phyloP scores from a whole-genome alignment of 2,888 invertebrate genomes.

The Rhagophthalmus giganteus region DNA sequence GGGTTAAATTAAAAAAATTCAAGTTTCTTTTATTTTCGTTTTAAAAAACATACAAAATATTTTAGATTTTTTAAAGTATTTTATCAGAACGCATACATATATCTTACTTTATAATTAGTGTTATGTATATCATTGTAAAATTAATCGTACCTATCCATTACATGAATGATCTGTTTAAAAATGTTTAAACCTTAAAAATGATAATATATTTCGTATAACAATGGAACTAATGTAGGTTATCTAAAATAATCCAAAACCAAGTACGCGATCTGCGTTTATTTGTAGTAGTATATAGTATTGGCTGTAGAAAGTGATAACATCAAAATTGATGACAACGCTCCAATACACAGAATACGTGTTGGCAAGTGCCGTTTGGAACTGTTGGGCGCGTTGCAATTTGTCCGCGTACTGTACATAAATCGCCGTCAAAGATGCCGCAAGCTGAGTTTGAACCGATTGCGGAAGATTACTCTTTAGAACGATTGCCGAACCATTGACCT shows the following conservation, averaged over 20 bases:
- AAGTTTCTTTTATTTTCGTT: too few relatives aligned
- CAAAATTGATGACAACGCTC: slow-evolving; percentile 12
- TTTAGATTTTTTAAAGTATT: too few relatives aligned
- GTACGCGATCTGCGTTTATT: slow-evolving; percentile 6
- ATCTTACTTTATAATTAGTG: too few relatives aligned
- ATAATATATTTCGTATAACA: too few relatives aligned
- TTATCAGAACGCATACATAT: too few relatives aligned
- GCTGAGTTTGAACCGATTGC: background rate
- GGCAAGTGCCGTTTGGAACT: background rate
- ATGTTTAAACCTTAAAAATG: too few relatives aligned
- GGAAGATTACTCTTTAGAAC: background rate
- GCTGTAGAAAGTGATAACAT: slow-evolving; percentile 8
- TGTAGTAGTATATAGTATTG: slow-evolving; percentile 13
- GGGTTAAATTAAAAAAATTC: too few relatives aligned
- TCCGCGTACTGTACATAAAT: background rate
- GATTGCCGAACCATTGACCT: background rate
- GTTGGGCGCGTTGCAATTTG: background rate
- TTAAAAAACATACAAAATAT: too few relatives aligned
- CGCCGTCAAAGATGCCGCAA: background rate
- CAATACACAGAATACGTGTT: slow-evolving; percentile 12
- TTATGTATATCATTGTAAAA: too few relatives aligned
- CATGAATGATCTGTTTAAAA: too few relatives aligned
- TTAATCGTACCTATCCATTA: too few relatives aligned
- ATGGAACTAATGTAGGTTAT: background rate
- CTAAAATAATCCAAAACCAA: background rate